A percentile compares a stretch with the other conserved stretches of the same genome.
Conservation (phyloP, 2,888 invertebrate species). For the Alcis repandata region DNA sequence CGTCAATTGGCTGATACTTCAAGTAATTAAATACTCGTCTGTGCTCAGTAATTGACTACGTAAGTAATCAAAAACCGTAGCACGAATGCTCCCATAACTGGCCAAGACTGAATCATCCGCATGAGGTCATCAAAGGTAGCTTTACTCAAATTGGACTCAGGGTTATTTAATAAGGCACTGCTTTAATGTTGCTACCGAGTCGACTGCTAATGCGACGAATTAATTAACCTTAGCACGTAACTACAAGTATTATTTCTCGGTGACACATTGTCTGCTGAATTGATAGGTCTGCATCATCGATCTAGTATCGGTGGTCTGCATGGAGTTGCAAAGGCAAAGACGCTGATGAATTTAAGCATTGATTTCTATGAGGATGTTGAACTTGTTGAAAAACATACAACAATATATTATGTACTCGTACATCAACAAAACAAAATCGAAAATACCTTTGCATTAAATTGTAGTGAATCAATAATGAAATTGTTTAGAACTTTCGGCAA, state of each 20-base stretch:
- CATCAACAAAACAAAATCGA: no score
- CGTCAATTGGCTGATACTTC: no score
- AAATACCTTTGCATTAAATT: no score
- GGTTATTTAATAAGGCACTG: conserved; percentile 51
- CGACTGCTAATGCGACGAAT: conserved; percentile 30
- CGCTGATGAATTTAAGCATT: no score
- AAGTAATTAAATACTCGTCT: no score
- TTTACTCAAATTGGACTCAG: conserved; percentile 66
- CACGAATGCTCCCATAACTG: conserved; percentile 51
- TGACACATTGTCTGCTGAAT: background rate
- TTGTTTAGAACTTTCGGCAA: no score
- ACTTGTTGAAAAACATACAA: no score
- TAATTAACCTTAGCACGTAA: conserved; percentile 16
- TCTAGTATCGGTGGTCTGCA: no score
- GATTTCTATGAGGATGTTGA: no score
- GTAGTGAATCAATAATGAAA: no score
- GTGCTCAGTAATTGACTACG: conserved; percentile 6
- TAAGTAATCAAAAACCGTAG: conserved; percentile 48
- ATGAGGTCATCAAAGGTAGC: conserved; percentile 67
- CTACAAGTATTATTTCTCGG: background rate
- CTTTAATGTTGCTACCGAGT: conserved; percentile 22
- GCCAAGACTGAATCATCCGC: conserved; percentile 56
- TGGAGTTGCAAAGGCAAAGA: no score
- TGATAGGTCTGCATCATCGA: background rate
- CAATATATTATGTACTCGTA: no score